A percentile compares a stretch with the other conserved stretches of the same genome.
phyloP scores from a whole-genome alignment of 2,113 vertebrate genomes.

The Nibea albiflora region DNA sequence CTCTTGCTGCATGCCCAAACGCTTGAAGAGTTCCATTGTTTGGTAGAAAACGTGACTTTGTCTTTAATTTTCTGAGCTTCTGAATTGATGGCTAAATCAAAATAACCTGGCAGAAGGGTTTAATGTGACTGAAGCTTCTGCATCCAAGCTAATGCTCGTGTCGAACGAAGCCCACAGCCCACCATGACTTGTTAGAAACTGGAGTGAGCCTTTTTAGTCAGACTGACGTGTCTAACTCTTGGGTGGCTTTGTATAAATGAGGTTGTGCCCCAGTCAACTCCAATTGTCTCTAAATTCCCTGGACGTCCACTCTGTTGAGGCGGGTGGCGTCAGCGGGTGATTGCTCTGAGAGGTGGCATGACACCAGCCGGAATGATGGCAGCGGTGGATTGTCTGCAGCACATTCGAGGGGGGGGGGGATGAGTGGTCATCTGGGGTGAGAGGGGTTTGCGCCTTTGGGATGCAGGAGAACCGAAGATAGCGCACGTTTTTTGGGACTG shows the following conservation, averaged over 20 bases:
- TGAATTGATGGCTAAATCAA: constrained; percentile 46
- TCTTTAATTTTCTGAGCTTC: constrained; percentile 27
- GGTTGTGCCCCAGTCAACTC: constrained; percentile 77
- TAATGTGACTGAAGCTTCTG: constrained; percentile 39
- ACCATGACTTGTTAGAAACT: constrained; percentile 53
- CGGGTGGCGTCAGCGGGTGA: constrained; percentile 24
- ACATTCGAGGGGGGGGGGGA: constrained; percentile 3
- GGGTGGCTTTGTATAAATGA: constrained; percentile 75
- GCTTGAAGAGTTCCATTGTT: constrained; percentile 7
- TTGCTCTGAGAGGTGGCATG: constrained; percentile 55
- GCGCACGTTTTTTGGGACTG: constrained; percentile 24
- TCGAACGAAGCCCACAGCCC: constrained; percentile 38
- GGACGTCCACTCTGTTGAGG: constrained; percentile 56
- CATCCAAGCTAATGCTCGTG: constrained; percentile 20
- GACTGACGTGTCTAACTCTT: constrained; percentile 72
- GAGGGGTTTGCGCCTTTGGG: constrained; percentile 40
- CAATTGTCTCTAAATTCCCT: constrained; percentile 76
- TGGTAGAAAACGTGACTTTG: constrained; percentile 30
- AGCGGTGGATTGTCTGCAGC: constrained; percentile 34
- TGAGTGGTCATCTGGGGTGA: constrained; percentile 40
- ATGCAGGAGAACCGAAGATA: constrained; percentile 51
- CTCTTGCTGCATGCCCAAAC: not conserved
- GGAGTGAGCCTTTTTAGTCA: constrained; percentile 63
- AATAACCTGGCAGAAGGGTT: constrained; percentile 61
- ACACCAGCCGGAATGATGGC: constrained; percentile 31